phyloP scores from a whole-genome alignment of 2,888 invertebrate species.

The Eilema griseolum region DNA sequence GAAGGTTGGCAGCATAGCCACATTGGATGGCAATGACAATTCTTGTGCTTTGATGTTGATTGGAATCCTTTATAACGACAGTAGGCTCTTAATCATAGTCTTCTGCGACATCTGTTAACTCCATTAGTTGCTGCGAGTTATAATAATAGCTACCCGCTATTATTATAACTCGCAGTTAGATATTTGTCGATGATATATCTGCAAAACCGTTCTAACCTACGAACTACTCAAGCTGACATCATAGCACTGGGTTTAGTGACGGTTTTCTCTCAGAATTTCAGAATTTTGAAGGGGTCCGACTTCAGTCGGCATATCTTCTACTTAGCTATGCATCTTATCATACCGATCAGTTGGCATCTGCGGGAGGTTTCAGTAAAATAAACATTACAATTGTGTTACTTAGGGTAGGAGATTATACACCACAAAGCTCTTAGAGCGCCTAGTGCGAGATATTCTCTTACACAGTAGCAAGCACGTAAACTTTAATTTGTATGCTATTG shows the following conservation, averaged over 20 bases:
- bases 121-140: not conserved
- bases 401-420: not conserved
- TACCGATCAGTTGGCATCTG: not conserved
- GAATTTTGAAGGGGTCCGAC: no score
- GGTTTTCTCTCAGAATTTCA: no score
- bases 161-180: not conserved
- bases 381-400: no score
- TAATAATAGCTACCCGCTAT: no score
- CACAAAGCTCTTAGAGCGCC: not conserved
- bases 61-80: constrained; percentile 6
- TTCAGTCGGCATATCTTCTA: not conserved
- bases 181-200: not conserved
- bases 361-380: not conserved
- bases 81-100: not conserved
- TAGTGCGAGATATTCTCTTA: no score
- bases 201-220: not conserved
- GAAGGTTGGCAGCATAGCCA: no score
- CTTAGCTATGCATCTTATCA: not conserved
- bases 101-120: not conserved
- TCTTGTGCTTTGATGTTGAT: not conserved
- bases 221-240: not conserved
- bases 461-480: no score
- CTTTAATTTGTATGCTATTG: no score
- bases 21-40: no score
- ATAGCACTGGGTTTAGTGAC: not conserved